A percentile compares a stretch with the other conserved stretches of the same genome.
These are phyloP conservation scores for Micromussa lordhowensis DNA, from an alignment of 92 coral and sea anemone genomes.

Conservation along the genomic window DNA sequence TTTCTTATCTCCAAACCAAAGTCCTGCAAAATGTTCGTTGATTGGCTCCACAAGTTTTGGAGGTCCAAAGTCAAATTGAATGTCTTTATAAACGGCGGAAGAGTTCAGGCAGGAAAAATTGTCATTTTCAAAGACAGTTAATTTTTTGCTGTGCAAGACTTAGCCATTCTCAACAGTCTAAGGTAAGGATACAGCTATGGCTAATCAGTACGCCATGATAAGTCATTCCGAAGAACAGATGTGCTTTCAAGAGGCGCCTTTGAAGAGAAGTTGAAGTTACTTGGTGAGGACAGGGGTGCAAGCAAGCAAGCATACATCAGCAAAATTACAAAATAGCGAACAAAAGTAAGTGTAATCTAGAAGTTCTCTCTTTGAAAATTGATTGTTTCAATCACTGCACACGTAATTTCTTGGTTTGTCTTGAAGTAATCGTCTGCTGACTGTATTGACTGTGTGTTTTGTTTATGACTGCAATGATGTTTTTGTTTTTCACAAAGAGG, in stretches of 20 bases:
- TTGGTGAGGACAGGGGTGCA: neutral
- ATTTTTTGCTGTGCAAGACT: neutral
- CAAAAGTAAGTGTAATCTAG: neutral
- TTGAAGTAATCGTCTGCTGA: no score
- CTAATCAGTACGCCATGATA: neutral
- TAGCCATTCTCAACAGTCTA: neutral
- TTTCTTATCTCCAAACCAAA: no score
- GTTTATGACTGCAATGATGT: neutral
- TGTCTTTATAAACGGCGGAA: neutral
- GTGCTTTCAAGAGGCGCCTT: neutral
- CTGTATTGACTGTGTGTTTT: no score
- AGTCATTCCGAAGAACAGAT: neutral
- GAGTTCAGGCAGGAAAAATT: neutral
- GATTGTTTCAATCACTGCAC: no score
- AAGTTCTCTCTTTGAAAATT: no score
- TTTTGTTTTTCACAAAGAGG: slow-evolving; percentile 1
- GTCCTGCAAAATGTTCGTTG: neutral
- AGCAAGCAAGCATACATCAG: slow-evolving; percentile 5
- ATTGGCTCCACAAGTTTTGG: neutral
- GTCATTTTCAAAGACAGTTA: neutral
- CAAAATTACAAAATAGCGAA: neutral
- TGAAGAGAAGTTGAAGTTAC: slow-evolving; percentile 2
- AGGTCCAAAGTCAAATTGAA: neutral
- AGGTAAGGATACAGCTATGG: neutral
- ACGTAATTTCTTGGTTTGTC: no score